Evolutionary conservation across 2,113 vertebrate species (phyloP).

Genomic region (Colinus virginianus): DNA sequence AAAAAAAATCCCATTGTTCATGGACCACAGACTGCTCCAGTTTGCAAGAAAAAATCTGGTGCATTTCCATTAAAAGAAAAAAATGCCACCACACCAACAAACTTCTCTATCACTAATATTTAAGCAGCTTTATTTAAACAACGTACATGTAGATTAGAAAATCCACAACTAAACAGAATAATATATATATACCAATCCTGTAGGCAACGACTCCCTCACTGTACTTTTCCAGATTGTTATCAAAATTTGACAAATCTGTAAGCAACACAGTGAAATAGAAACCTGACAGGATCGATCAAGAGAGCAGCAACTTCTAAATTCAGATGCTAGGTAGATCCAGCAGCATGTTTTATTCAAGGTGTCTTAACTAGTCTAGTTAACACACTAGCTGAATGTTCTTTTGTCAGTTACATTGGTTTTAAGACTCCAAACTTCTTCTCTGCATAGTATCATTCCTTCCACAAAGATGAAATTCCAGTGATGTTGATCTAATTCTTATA

Average conservation of each 20-base stretch:
- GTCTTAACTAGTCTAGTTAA: background rate
- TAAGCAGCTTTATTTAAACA: constrained; percentile 65
- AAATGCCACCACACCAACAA: background rate
- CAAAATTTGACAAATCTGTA: background rate
- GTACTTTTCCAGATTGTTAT: background rate
- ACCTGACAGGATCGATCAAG: background rate
- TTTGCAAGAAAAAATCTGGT: constrained; percentile 44
- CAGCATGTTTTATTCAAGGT: background rate
- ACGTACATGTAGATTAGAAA: constrained; percentile 51
- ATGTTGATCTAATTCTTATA: background rate
- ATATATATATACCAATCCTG: background rate
- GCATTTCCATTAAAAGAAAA: constrained; percentile 50
- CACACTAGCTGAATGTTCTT: background rate
- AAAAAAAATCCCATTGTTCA: constrained; percentile 47
- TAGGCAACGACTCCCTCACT: background rate
- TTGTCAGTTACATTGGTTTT: background rate
- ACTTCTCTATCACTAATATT: constrained; percentile 54
- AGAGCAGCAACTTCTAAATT: background rate
- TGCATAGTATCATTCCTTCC: background rate
- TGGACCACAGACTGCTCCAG: constrained; percentile 7
- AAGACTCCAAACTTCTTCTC: background rate
- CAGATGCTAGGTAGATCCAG: background rate
- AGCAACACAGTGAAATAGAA: background rate
- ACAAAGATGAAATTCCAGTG: background rate
- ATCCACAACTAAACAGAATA: background rate